Evolutionary conservation across 2,113 vertebrate genomes (phyloP).

Genomic region (Phrynosoma platyrhinos): DNA sequence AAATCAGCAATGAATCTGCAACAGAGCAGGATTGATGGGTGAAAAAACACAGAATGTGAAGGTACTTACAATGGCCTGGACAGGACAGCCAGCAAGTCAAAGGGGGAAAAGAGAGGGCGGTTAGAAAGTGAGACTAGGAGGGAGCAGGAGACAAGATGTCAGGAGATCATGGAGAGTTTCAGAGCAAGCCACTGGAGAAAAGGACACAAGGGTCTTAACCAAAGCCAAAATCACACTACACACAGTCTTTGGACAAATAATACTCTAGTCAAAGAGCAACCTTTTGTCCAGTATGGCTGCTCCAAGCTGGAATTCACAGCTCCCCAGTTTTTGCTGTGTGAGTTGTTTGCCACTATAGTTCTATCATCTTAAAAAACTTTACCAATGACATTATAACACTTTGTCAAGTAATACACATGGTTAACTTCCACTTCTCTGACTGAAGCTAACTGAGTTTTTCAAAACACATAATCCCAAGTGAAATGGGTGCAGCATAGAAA

Average conservation of each 20-base stretch:
- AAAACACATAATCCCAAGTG: not conserved
- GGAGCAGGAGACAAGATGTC: not conserved
- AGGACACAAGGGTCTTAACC: not conserved
- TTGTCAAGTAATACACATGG: not conserved
- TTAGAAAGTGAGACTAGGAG: constrained; percentile 32
- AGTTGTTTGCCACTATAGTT: not conserved
- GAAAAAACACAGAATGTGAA: not conserved
- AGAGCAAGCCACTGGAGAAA: not conserved
- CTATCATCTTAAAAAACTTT: not conserved
- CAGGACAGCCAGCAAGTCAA: constrained; percentile 29
- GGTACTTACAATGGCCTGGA: constrained; percentile 74
- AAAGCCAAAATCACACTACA: not conserved
- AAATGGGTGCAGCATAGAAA: not conserved
- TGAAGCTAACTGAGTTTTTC: not conserved
- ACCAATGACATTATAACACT: not conserved
- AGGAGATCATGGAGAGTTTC: not conserved
- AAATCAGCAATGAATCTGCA: not conserved
- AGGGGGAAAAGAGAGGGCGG: constrained; percentile 51
- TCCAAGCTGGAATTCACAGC: not conserved
- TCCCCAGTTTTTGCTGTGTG: not conserved
- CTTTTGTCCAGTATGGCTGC: not conserved
- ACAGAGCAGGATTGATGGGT: not conserved
- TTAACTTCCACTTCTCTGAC: not conserved
- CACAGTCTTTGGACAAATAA: not conserved
- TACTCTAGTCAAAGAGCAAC: not conserved